Evolutionary conservation across 2,888 invertebrate species (phyloP).

Genomic region (Lypha dubia): DNA sequence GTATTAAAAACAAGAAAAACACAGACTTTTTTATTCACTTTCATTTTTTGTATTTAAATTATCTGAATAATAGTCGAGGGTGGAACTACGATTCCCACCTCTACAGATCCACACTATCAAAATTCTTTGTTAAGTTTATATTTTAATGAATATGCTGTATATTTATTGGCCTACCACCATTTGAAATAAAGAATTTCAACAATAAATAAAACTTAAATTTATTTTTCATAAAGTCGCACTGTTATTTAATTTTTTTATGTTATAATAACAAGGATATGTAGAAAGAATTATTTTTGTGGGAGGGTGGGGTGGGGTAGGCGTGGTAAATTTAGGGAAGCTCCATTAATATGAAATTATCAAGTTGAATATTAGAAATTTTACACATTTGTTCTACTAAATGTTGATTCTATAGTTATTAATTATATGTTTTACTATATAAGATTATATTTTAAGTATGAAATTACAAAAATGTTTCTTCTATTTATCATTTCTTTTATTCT

Average conservation of each 20-base stretch:
- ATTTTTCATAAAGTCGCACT: too few relatives aligned
- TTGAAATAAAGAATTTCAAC: not conserved
- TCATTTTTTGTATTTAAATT: too few relatives aligned
- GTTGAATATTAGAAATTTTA: constrained; percentile 36
- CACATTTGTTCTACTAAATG: constrained; percentile 52
- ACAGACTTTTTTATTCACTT: too few relatives aligned
- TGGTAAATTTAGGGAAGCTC: constrained; percentile 59
- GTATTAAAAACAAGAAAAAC: too few relatives aligned
- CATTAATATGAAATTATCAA: constrained; percentile 46
- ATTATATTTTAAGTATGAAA: constrained; percentile 72
- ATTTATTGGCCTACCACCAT: too few relatives aligned
- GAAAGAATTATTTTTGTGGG: constrained; percentile 11
- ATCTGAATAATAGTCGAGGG: too few relatives aligned
- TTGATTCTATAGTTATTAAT: constrained; percentile 45
- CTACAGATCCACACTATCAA: too few relatives aligned
- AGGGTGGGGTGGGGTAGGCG: too few relatives aligned
- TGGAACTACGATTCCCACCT: too few relatives aligned
- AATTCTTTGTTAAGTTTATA: not conserved
- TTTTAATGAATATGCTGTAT: not conserved
- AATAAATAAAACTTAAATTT: not conserved
- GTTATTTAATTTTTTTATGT: not conserved
- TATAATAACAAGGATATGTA: constrained; percentile 50
- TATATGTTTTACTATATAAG: constrained; percentile 28
- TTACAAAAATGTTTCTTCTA: constrained; percentile 72
- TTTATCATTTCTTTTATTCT: constrained; percentile 14